Evolutionary conservation across 2,888 invertebrate genomes (phyloP).

Genomic region (Furcula furcula): DNA sequence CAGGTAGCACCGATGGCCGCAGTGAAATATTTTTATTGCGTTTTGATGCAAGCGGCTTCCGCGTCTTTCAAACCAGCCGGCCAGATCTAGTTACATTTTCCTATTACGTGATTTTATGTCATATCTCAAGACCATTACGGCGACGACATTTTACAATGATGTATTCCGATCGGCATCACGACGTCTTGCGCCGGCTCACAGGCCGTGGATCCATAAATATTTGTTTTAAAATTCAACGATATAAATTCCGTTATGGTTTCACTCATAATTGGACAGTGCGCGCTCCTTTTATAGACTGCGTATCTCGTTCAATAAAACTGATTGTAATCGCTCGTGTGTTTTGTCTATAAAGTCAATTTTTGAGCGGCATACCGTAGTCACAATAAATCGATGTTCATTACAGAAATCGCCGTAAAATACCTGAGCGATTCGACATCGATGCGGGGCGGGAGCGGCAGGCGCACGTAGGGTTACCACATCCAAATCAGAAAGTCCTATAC

Average conservation of each 20-base stretch:
- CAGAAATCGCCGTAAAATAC: slow-evolving; percentile 76
- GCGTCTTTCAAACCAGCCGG: slow-evolving; percentile 44
- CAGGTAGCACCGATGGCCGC: slow-evolving; percentile 69
- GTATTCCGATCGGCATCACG: slow-evolving; percentile 24
- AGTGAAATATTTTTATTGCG: slow-evolving; percentile 75
- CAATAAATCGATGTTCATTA: slow-evolving; percentile 77
- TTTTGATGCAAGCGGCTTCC: slow-evolving; percentile 65
- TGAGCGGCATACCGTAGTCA: slow-evolving; percentile 58
- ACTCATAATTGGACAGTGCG: slow-evolving; percentile 56
- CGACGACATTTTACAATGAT: slow-evolving; percentile 44
- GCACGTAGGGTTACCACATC: no score
- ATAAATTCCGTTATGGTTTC: slow-evolving; percentile 54
- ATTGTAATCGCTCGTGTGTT: slow-evolving; percentile 63
- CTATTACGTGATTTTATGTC: slow-evolving; percentile 51
- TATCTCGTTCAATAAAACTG: slow-evolving; percentile 57
- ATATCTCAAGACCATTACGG: slow-evolving; percentile 42
- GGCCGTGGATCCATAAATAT: slow-evolving; percentile 44
- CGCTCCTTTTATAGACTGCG: slow-evolving; percentile 42
- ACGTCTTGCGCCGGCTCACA: slow-evolving; percentile 14
- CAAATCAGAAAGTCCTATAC: no score
- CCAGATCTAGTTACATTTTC: slow-evolving; percentile 64
- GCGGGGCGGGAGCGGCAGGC: slow-evolving; percentile 36
- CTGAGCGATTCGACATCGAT: slow-evolving; percentile 65
- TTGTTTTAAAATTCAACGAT: slow-evolving; percentile 42
- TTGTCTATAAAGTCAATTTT: slow-evolving; percentile 63